These are phyloP conservation scores for Acronicta aceris DNA, from an alignment of 2,888 invertebrate genomes.

Conservation along the genomic window DNA sequence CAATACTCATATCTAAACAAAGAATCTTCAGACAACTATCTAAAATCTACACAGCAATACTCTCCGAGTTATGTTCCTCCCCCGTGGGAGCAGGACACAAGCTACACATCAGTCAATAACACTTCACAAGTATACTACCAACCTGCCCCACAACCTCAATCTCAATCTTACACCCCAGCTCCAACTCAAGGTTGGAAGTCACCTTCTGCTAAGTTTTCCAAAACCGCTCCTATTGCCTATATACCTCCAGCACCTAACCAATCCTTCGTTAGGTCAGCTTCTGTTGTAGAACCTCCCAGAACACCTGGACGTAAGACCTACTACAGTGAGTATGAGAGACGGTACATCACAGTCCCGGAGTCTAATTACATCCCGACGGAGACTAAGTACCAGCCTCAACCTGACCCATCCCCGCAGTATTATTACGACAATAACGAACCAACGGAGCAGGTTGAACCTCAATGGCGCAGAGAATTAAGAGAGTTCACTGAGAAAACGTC, in stretches of 20 bases:
- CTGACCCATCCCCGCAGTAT: conserved; percentile 83
- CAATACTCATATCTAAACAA: conserved; percentile 71
- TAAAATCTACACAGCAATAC: conserved; percentile 75
- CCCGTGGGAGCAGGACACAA: conserved; percentile 84
- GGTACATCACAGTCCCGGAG: conserved; percentile 85
- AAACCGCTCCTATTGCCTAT: conserved; percentile 78
- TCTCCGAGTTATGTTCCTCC: conserved; percentile 84
- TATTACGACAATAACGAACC: conserved; percentile 85
- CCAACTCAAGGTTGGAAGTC: conserved; percentile 72
- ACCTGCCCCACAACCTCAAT: conserved; percentile 66
- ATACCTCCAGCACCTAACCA: conserved; percentile 86
- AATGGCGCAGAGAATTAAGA: conserved; percentile 86
- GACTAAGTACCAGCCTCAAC: conserved; percentile 81
- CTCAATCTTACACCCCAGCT: conserved; percentile 60
- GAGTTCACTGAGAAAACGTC: conserved; percentile 84
- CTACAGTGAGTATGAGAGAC: conserved; percentile 85
- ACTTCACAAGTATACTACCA: conserved; percentile 74
- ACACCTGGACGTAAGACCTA: conserved; percentile 83
- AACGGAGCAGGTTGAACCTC: conserved; percentile 77
- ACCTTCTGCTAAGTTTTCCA: conserved; percentile 73
- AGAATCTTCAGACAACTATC: conserved; percentile 73
- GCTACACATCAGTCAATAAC: conserved; percentile 70
- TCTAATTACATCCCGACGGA: conserved; percentile 82
- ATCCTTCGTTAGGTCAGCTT: conserved; percentile 80
- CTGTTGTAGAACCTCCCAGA: conserved; percentile 67